A percentile compares a stretch with the other conserved stretches of the same genome.
Conservation (phyloP, 1,140 invertebrate genomes). For the Whitmania pigra region DNA sequence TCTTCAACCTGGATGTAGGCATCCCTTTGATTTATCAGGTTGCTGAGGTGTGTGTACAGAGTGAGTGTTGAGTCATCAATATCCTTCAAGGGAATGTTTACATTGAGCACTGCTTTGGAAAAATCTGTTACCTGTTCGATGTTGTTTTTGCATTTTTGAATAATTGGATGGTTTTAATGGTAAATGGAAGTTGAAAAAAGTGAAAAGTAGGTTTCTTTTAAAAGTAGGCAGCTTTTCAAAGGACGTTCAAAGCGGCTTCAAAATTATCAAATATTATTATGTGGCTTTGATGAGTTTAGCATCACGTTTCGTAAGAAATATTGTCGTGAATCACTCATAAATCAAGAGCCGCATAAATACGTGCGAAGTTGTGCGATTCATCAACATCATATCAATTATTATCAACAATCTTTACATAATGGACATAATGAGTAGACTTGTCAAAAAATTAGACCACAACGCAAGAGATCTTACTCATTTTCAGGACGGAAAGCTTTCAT, state of each 20-base stretch:
- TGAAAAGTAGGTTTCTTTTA: too few relatives aligned
- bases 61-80: conserved; percentile 6
- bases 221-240: neutral
- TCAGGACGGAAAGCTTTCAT: too few relatives aligned
- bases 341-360: too few relatives aligned
- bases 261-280: neutral
- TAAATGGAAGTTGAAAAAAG: neutral
- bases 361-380: too few relatives aligned
- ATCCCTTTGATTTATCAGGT: conserved; percentile 5
- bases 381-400: too few relatives aligned
- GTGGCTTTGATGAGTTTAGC: neutral
- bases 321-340: neutral
- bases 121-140: conserved; percentile 10
- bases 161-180: neutral
- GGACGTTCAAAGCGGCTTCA: neutral
- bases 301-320: neutral
- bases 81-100: conserved; percentile 5
- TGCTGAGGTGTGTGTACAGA: conserved; percentile 8
- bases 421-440: too few relatives aligned
- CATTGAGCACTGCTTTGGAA: conserved; percentile 2
- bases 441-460: too few relatives aligned
- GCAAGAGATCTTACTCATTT: too few relatives aligned
- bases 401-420: too few relatives aligned
- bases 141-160: neutral
- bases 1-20: neutral